These are phyloP conservation scores for Odontamblyopus lacepedii DNA, from an alignment of 2,797 vertebrate species.

Conservation along the genomic window DNA sequence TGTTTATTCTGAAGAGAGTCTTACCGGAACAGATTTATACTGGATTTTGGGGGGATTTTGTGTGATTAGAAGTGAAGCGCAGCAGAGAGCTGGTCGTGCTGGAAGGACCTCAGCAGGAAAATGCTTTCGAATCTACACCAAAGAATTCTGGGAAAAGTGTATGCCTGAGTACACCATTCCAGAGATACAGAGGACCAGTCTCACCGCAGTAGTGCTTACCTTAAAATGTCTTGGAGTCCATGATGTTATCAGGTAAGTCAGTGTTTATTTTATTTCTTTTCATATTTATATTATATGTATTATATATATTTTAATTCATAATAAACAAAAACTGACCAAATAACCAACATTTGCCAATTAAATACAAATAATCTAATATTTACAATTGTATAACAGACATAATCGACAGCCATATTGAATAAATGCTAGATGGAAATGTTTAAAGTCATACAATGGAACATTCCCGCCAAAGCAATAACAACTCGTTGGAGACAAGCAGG, in stretches of 20 bases:
- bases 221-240: constrained; percentile 95
- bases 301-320: too few species aligned
- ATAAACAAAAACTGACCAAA: too few species aligned
- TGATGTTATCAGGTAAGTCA: constrained; percentile 90
- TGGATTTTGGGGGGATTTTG: constrained; percentile 18
- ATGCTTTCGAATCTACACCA: constrained; percentile 89
- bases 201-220: constrained; percentile 92
- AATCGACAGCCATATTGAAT: too few species aligned
- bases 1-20: background rate
- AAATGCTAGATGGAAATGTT: too few species aligned
- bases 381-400: too few species aligned
- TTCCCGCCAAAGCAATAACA: too few species aligned
- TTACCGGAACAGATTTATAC: constrained; percentile 9
- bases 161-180: constrained; percentile 95
- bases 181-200: constrained; percentile 92
- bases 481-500: too few species aligned
- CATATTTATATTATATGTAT: too few species aligned
- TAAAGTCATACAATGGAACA: too few species aligned
- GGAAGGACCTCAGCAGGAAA: constrained; percentile 91
- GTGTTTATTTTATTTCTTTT: too few species aligned
- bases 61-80: constrained; percentile 86
- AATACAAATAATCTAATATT: too few species aligned
- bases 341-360: too few species aligned
- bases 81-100: constrained; percentile 91
- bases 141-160: constrained; percentile 92